phyloP scores from a whole-genome alignment of 2,113 vertebrate genomes.

The Cathartes aura region DNA sequence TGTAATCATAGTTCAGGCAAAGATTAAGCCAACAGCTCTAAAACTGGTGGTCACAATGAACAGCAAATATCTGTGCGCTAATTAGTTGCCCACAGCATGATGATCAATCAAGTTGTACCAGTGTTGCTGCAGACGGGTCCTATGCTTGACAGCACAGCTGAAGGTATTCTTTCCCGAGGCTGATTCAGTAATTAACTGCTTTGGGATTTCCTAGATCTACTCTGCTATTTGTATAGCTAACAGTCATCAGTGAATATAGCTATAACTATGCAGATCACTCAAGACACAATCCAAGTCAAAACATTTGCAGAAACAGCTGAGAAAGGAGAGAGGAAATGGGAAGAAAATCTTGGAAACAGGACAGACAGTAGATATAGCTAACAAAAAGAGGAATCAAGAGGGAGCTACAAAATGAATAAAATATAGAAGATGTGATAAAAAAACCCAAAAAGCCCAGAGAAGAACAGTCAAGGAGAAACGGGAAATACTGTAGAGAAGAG shows the following conservation, averaged over 20 bases:
- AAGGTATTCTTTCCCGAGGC: background rate
- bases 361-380: background rate
- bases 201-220: slow-evolving; percentile 8
- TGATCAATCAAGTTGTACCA: background rate
- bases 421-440: background rate
- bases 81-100: background rate
- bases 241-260: background rate
- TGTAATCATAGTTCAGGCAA: background rate
- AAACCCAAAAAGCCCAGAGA: background rate
- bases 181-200: slow-evolving; percentile 45
- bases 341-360: background rate
- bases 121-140: background rate
- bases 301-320: background rate
- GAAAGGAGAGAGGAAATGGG: background rate
- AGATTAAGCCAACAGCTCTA: background rate
- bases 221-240: slow-evolving; percentile 11
- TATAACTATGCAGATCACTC: background rate
- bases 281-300: background rate
- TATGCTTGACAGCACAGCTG: background rate
- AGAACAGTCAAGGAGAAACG: background rate
- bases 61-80: background rate
- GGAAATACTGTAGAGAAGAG: background rate
- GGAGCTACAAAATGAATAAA: background rate
- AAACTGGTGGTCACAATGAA: background rate
- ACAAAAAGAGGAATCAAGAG: background rate